phyloP scores from a whole-genome alignment of 2,113 vertebrate genomes.

The Hemiscyllium ocellatum region DNA sequence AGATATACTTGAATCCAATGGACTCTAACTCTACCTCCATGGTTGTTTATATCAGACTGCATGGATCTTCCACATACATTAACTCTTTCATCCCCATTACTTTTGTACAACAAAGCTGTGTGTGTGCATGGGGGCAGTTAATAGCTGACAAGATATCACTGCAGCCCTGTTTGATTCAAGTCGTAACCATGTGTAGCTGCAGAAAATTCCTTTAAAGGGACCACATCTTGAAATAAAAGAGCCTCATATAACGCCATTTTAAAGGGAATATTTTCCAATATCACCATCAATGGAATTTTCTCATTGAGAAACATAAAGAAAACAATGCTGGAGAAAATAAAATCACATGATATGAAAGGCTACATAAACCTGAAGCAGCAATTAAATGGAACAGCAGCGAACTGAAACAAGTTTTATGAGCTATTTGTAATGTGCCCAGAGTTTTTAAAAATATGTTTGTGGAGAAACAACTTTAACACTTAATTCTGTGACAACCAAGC shows the following conservation, averaged over 20 bases:
- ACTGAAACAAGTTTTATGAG: background rate
- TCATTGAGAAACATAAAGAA: background rate
- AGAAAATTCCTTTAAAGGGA: background rate
- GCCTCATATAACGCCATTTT: background rate
- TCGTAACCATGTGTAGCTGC: background rate
- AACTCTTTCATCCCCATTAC: no score
- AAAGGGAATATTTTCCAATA: background rate
- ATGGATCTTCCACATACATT: no score
- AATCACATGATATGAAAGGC: background rate
- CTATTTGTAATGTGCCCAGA: background rate
- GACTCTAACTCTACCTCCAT: no score
- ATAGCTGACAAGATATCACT: no score
- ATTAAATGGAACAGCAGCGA: background rate
- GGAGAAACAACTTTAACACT: background rate
- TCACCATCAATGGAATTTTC: background rate
- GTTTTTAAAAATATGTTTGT: background rate
- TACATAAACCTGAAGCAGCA: background rate
- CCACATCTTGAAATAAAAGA: background rate
- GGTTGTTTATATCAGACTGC: no score
- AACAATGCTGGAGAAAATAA: background rate
- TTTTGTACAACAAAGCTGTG: no score
- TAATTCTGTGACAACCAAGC: no score
- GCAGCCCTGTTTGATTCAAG: no score
- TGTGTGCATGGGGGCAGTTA: no score
- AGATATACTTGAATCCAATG: no score